Evolutionary conservation across 2,797 vertebrate genomes (phyloP), one percentile per base, ranked within the genome.

Genomic region (Hydrocynus forskahlii): DNA sequence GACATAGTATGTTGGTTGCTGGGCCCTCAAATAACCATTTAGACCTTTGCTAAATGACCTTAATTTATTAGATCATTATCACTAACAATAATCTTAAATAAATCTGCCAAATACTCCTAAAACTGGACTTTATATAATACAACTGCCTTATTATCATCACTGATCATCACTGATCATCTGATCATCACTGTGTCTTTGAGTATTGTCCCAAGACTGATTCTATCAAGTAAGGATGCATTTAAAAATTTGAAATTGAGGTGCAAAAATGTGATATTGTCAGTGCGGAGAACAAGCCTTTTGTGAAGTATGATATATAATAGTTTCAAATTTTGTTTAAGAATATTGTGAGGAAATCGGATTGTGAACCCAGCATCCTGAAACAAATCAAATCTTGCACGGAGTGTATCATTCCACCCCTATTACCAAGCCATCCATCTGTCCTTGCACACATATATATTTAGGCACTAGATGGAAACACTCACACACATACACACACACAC

Each of bases 131-230:
- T 62, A 71, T 60, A 59, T 74, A 71, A 66, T 72, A 76, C 72
- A 62, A 57, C 13, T 76, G 68, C 76, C 75, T 76, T 23, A 59
- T 75, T 82, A 29, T 29, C 29, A 29, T 29, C 29, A 29, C 29
- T 29, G 29, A 29, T 29, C 29, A 29, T 29, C 29, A 29, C 29
- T 29, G 29, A 29, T 29, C 29, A 29, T 29, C 3, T 29, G 29
- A 29, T 29, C 29, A 29, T 40, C 52, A 35, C 60, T 67, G 81
- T 52, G 76, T 63, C 60, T 71, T 63, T 81, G 68, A 84, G 75
- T 38, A 29, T 75, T 83, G 78, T 84, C 67, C 69, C 62, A 72
- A 73, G 64, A 64, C 73, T 81, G 25, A 29, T 29, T 29, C 29
- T 29, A 3, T 29, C 29, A 29, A 1, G 29, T 29, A 29, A 29